Evolutionary conservation across 1,140 invertebrate species (phyloP), one percentile per base, ranked within the genome.

Genomic region (Nasonia giraulti): DNA sequence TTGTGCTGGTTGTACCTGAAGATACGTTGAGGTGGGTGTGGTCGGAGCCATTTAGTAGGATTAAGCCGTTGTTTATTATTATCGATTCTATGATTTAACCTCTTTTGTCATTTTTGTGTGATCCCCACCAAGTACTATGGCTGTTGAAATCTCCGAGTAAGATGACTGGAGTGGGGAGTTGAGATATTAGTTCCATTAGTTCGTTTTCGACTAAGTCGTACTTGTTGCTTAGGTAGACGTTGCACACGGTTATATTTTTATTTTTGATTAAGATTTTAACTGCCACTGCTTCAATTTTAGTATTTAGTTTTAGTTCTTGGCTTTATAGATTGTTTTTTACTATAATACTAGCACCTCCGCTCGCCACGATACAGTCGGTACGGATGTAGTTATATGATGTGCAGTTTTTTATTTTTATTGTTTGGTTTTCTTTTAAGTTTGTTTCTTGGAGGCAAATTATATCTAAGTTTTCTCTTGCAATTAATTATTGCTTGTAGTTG

Each of bases 101-200:
- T 87, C 90, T 87, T 47, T 20, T 37, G 66, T 91, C 88, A 62
- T 78, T 88, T 86, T 87, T 87, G 5, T 87, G 11, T 20, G 87
- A 89, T 0, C 89, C 89, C 90, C 89, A 92, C 55, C 89, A 33
- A 17, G 78, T 80, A 71, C 89, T 90, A 66, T 91, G 89, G 40
- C 87, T 88, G 73, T 90, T 91, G 50, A 91, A 90, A 74, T 91
- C 89, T 10, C 89, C 88, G 31, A 89, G 10, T 12, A 91, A n/a
- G 17, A 91, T 79, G 80, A 87, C 91, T 4, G 89, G 90, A 74
- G 66, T 77, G 4, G 88, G 88, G 37, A 92, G 81, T 89, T 92
- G 88, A 23, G 73, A 55, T 4, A 89, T 84, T 7, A 91, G 33
- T 20, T 88, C 75, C 78, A 87, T 79, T 31, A 92, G 79, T 77